Percentiles rank a stretch among this genome's conserved stretches.
Conservation (phyloP, 2,113 vertebrate species). For the Bettongia penicillata region DNA sequence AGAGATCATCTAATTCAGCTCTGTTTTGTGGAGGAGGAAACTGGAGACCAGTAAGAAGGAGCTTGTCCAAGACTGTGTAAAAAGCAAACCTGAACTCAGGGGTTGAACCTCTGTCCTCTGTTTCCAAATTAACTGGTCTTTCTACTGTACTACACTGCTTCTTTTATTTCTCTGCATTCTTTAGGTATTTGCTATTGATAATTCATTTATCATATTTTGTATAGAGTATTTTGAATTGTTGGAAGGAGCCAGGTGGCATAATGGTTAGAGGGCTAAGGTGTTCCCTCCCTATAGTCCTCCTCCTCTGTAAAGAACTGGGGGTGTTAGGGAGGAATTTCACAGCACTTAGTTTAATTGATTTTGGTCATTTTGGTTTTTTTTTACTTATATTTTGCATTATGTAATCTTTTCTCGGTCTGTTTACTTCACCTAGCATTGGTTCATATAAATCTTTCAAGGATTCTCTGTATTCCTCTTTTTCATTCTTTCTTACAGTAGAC, state of each 20-base stretch:
- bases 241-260: not conserved
- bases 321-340: not conserved
- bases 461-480: not conserved
- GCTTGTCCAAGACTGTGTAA: not conserved
- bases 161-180: not conserved
- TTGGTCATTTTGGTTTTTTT: not conserved
- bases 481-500: not conserved
- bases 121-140: not conserved
- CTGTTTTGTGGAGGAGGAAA: not conserved
- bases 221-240: not conserved
- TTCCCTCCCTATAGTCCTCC: not conserved
- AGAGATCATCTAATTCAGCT: not conserved
- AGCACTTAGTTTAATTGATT: not conserved
- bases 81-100: not conserved
- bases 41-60: not conserved
- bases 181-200: not conserved
- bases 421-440: not conserved
- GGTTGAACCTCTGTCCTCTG: not conserved
- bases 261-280: not conserved
- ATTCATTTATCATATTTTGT: not conserved
- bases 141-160: not conserved
- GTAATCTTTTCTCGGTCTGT: not conserved
- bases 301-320: not conserved
- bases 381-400: not conserved
- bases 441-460: not conserved